phyloP scores from a whole-genome alignment of 2,113 vertebrate genomes.

The Lycocorax pyrrhopterus region DNA sequence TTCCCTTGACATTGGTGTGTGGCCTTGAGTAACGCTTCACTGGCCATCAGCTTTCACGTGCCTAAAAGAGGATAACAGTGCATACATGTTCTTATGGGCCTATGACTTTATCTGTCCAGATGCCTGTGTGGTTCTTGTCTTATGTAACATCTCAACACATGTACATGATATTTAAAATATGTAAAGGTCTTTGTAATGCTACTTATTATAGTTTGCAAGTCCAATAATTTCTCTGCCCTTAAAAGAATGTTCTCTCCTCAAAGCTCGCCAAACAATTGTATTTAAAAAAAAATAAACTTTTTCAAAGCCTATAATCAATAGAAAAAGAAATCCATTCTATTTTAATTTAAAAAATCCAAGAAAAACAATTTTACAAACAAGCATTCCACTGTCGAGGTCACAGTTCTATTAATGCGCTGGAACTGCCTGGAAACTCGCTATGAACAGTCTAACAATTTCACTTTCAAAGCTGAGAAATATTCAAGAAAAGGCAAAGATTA shows the following conservation, averaged over 20 bases:
- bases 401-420: neutral
- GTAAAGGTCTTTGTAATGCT: neutral
- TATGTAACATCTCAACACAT: neutral
- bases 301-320: constrained; percentile 45
- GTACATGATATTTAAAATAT: neutral
- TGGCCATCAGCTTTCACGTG: neutral
- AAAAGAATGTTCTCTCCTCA: constrained; percentile 37
- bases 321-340: neutral
- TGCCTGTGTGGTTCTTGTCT: neutral
- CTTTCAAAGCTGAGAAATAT: neutral
- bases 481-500: neutral
- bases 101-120: neutral
- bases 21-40: neutral
- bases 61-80: neutral
- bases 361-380: constrained; percentile 40
- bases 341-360: constrained; percentile 45
- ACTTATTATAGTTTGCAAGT: neutral
- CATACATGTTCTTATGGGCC: neutral
- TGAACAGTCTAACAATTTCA: neutral
- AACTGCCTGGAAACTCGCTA: neutral
- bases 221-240: neutral
- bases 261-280: constrained; percentile 5
- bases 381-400: constrained; percentile 22
- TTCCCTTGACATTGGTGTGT: neutral
- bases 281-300: constrained; percentile 45